Percentiles rank a stretch among this genome's conserved stretches.
Conservation (phyloP, 1,140 invertebrate species). For the Rhyacophila brunnea region DNA sequence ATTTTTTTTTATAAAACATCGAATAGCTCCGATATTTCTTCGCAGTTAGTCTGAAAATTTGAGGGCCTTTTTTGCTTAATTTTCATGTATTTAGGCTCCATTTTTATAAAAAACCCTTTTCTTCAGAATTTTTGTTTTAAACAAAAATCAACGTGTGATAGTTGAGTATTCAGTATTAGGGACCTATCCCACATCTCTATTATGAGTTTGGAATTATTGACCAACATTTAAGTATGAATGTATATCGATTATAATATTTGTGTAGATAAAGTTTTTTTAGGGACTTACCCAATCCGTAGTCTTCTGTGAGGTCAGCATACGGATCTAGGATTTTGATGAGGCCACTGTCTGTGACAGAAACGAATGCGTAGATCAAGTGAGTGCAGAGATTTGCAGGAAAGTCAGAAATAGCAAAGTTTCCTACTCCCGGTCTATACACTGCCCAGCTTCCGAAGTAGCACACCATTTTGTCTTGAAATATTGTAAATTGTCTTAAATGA, state of each 20-base stretch:
- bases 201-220: too few species aligned
- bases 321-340: constrained; percentile 59
- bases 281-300: constrained; percentile 1
- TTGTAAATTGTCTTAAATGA: too few species aligned
- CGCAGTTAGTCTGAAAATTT: too few species aligned
- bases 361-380: constrained; percentile 71
- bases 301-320: constrained; percentile 53
- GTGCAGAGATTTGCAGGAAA: constrained; percentile 73
- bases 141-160: too few species aligned
- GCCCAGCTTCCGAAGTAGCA: constrained; percentile 77
- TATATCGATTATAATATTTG: background rate
- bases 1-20: too few species aligned
- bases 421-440: constrained; percentile 62
- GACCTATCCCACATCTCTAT: too few species aligned
- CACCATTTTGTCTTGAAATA: constrained; percentile 59
- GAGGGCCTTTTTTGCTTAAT: too few species aligned
- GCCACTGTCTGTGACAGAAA: constrained; percentile 56
- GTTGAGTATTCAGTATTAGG: too few species aligned
- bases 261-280: background rate
- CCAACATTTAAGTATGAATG: background rate
- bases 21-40: too few species aligned
- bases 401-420: constrained; percentile 63
- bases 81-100: too few species aligned
- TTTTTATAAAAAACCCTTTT: too few species aligned
- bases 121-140: too few species aligned